Evolutionary conservation across 2,888 invertebrate genomes (phyloP).

Genomic region (Rapana venosa): DNA sequence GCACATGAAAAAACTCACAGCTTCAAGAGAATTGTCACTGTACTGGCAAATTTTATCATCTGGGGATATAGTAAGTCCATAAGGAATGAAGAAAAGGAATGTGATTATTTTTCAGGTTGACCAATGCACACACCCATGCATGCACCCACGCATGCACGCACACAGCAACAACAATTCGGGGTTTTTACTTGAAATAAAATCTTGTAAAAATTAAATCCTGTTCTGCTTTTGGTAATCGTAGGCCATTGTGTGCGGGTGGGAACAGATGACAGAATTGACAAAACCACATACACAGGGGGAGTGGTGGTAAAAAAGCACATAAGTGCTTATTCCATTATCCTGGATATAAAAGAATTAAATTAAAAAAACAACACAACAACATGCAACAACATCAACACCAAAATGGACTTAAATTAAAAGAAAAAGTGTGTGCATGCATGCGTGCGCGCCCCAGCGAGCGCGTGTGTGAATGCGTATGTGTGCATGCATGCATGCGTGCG

Average conservation of each 20-base stretch:
- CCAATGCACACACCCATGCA: not conserved
- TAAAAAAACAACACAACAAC: not conserved
- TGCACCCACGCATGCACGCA: not conserved
- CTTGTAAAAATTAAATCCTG: not conserved
- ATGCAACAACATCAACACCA: not conserved
- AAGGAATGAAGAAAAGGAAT: no score
- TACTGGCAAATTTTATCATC: no score
- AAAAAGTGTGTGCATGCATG: not conserved
- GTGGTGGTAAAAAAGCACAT: not conserved
- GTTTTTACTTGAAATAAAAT: no score
- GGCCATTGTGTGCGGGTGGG: no score
- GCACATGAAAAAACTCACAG: no score
- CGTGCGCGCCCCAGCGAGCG: not conserved
- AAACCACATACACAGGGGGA: no score
- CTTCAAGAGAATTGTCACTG: no score
- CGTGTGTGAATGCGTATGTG: not conserved
- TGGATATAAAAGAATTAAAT: not conserved
- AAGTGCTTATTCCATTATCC: not conserved
- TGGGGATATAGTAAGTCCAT: no score
- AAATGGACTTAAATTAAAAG: not conserved
- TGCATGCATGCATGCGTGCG: slow-evolving; percentile 20
- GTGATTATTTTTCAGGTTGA: not conserved
- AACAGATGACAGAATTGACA: not conserved
- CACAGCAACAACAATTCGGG: not conserved
- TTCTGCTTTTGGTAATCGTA: no score